Conservation (phyloP, 2,113 vertebrate genomes). For the Siphamia tubifer region DNA sequence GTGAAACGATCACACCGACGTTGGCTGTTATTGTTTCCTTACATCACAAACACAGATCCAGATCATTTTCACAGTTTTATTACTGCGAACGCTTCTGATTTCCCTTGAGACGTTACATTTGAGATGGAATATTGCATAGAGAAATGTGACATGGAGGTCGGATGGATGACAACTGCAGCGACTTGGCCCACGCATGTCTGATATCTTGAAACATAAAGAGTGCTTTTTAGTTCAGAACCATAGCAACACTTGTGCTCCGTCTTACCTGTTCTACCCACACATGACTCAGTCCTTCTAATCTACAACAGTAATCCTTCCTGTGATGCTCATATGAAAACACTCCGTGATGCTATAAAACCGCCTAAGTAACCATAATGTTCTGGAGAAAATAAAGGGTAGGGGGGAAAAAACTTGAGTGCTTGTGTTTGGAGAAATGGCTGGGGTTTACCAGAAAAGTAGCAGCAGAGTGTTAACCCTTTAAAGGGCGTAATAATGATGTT, state of each 20-base stretch:
- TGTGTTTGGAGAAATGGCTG: neutral
- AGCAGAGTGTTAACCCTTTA: no score
- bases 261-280: constrained; percentile 68
- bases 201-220: constrained; percentile 68
- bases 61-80: constrained; percentile 23
- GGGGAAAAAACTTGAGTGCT: neutral
- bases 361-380: neutral
- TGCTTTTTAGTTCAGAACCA: constrained; percentile 66
- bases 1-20: neutral
- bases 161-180: constrained; percentile 56
- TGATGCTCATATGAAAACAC: constrained; percentile 39
- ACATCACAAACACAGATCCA: neutral
- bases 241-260: constrained; percentile 67
- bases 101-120: constrained; percentile 31
- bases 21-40: neutral
- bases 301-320: constrained; percentile 43
- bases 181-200: constrained; percentile 65
- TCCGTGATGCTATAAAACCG: neutral
- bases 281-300: constrained; percentile 65
- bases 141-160: constrained; percentile 51
- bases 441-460: neutral
- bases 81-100: constrained; percentile 25
- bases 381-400: neutral
- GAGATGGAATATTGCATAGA: constrained; percentile 41
- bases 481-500: no score